Base-by-base conservation (phyloP, 2,888 invertebrate genomes). In the Erebia palarica region DNA sequence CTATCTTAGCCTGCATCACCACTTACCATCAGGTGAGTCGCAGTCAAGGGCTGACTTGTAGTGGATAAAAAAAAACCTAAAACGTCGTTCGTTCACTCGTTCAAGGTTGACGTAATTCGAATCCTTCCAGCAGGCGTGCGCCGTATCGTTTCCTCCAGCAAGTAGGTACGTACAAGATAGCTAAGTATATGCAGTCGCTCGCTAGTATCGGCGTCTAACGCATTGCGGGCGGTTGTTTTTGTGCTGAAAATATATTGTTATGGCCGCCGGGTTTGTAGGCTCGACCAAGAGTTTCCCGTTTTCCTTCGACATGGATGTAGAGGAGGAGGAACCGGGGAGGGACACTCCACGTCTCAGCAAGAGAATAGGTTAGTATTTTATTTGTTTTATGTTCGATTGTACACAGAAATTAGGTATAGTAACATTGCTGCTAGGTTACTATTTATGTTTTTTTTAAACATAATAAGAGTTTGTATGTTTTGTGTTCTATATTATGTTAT, bases 281-380 rank as follows among this genome's bases (percentile, higher is more conserved):
- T 92, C 93, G 70, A 93, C 93, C 57, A 93, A 90, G 79, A 92
- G 76, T 77, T 94, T 93, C 77, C 93, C 93, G 1, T 94, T 93
- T 78, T 92, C 94, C 67, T 94, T 94, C 81, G 94, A 94, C 77
- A 82, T 88, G 16, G 92, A 93, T 71, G 84, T 93, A 0, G 93
- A 93, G 61, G 92, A 91, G 42, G 87, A 88, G 59, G 87, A 87
- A 5, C 78, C 81, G 2, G 86, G 82, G 0, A 77, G 88, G 53
- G 80, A 73, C 58, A 89, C 90, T 2, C 88, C 90, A 10, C 90
- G 81, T 70, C 81, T 90, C 44, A 90, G 81, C 76, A 88, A 89
- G 73, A 82, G 92, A 71, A 87, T 86, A 78, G 92, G 92, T 92
- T 65, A 84, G 91, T 88, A 21, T 16, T 3, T 11, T 11, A 44